Base-by-base conservation (phyloP, 2,888 invertebrate species). In the Crematogaster levior region DNA sequence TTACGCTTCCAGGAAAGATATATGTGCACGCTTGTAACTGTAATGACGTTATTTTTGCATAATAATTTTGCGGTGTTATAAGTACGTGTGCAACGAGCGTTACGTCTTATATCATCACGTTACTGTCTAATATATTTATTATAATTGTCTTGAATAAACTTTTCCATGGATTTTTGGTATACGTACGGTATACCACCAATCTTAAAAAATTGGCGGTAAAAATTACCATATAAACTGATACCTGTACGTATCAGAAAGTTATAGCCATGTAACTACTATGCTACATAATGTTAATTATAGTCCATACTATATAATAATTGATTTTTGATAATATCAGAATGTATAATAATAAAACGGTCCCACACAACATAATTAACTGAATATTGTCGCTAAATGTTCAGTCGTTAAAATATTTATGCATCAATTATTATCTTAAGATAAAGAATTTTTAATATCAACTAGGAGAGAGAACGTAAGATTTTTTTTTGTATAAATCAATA, bases 1-100 rank as follows among this genome's bases (percentile, higher is more conserved):
- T 77, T 77, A 56, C 56, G 21, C 40, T 70, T 79, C 70, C 30
- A 79, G n/a, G 77, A 56, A 77, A 68, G 68, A 79, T 43, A 77
- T 40, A 40, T 3, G 18, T 18, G 12, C 53, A 12, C 12, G 34
- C 12, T 30, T 6, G 48, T 56, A 53, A 53, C 53, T 21, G 21
- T 53, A 56, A 79, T 79, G 77, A 70, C 34, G 7, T 43, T 65
- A 70, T 70, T 79, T 79, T 79, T 30, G 37, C 21, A 43, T 43
- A 24, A 70, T 56, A 79, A 70, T 79, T 79, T 70, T 9, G 56
- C 30, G 40, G 37, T 34, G 34, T 48, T 74, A 21, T n/a, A 46
- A 48, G 4, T 6, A 6, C 21, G 30, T 5, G 15, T 24, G 21
- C 34, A 37, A 63, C 24, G 34, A 30, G 27, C 37, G 15, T 77